Evolutionary conservation across 2,113 vertebrate genomes (phyloP).

Genomic region (Erpornis zantholeuca): DNA sequence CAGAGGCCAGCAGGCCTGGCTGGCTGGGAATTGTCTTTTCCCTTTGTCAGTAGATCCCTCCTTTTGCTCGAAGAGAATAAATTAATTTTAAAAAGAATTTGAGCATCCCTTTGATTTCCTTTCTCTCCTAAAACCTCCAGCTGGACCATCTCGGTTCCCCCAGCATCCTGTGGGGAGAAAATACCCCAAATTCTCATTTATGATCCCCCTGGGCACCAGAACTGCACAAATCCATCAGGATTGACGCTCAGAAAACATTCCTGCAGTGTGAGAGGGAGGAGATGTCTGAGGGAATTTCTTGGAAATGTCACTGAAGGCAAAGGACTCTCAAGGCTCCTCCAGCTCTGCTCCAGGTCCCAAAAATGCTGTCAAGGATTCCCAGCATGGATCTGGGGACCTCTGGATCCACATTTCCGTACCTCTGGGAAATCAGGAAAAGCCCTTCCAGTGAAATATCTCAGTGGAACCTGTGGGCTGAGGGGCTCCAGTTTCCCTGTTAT

Average conservation of each 20-base stretch:
- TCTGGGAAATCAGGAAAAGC: not conserved
- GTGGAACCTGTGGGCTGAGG: not conserved
- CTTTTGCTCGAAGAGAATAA: not conserved
- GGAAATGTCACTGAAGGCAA: not conserved
- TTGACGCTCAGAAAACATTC: not conserved
- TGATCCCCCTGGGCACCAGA: not conserved
- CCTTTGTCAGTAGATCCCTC: not conserved
- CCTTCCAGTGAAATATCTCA: not conserved
- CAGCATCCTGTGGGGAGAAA: not conserved
- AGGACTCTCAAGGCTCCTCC: not conserved
- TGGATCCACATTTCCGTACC: not conserved
- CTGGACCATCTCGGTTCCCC: not conserved
- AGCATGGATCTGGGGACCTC: not conserved
- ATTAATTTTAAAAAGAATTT: not conserved
- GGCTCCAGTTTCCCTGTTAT: not conserved
- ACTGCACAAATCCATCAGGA: not conserved
- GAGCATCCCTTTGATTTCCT: not conserved
- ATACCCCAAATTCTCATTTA: not conserved
- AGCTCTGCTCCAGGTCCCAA: not conserved
- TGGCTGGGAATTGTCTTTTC: not conserved
- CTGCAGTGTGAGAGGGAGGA: not conserved
- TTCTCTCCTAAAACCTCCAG: not conserved
- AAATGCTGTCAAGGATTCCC: not conserved
- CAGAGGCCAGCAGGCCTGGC: not conserved
- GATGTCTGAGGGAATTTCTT: not conserved